Evolutionary conservation across 2,113 vertebrate genomes (phyloP).

Genomic region (Ciconia maguari): DNA sequence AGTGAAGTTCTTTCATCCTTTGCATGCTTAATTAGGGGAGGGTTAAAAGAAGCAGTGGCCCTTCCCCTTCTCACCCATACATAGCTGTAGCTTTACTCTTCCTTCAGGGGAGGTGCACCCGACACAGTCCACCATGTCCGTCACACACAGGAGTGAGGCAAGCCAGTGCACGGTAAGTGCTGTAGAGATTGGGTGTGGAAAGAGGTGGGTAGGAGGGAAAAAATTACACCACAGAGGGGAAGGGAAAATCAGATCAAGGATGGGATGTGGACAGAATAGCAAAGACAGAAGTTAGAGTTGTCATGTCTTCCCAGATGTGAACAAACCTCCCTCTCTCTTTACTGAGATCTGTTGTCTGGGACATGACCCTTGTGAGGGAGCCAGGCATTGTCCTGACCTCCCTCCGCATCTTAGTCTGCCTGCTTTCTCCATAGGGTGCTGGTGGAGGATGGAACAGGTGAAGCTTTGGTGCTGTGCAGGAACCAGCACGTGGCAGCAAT

Average conservation of each 20-base stretch:
- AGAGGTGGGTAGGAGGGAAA: background rate
- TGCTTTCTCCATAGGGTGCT: conserved; percentile 66
- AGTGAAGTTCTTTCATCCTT: background rate
- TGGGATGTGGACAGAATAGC: background rate
- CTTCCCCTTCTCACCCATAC: background rate
- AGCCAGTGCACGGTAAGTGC: conserved; percentile 72
- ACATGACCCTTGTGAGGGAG: background rate
- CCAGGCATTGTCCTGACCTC: background rate
- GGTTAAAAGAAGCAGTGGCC: background rate
- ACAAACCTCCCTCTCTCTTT: background rate
- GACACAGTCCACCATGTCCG: conserved; percentile 50
- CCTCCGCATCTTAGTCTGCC: conserved; percentile 46
- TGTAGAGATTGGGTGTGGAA: background rate
- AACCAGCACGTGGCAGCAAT: conserved; percentile 68
- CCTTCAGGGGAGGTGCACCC: conserved; percentile 60
- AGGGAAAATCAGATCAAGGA: background rate
- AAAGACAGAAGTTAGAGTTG: background rate
- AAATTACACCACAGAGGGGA: background rate
- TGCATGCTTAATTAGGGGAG: background rate
- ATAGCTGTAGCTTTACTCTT: conserved; percentile 18
- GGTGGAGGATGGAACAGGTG: conserved; percentile 84
- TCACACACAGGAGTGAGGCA: conserved; percentile 70
- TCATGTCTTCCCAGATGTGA: background rate
- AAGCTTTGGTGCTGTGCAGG: conserved; percentile 77
- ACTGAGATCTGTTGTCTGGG: background rate